Base-by-base conservation (phyloP, 2,888 invertebrate genomes). In the Xestoiulus laeticollis region DNA sequence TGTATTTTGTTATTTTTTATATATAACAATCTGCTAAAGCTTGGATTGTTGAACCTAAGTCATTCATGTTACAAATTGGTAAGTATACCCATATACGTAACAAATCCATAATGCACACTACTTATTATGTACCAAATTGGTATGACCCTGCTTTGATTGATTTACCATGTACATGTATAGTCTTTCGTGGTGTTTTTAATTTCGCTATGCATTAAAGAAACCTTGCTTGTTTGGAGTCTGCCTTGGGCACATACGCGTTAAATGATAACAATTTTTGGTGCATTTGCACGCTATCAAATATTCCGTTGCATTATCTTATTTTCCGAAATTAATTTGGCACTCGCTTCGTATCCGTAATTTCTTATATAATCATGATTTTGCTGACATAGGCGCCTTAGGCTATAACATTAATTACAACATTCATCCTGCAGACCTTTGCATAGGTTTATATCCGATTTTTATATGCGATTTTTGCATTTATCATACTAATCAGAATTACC, bases 401-500 rank as follows among this genome's bases (percentile, higher is more conserved):
- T n/a, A 59, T 59, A n/a, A 59, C 53, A n/a, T 59, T 59, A 59
- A 59, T 59, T 59, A n/a, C 53, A 48, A 3, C 48, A 3, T 14
- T 16, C 48, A 3, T 48, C 19, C n/a, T n/a, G n/a, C 53, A 59
- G 53, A 59, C 53, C 53, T 59, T 59, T 59, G 53, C 53, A 59
- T 59, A 59, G 53, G 53, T 59, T 59, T 59, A 59, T 59, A 59
- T n/a, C 53, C n/a, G 6, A 19, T n/a, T 59, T 59, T 59, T 59
- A 59, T 59, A n/a, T n/a, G 53, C n/a, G n/a, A n/a, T 59, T 59
- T n/a, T 59, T 59, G 53, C 53, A 59, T 59, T 59, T n/a, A 59
- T 19, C n/a, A 59, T 2, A 1, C n/a, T n/a, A 38, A 38, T 38
- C 38, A 38, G 53, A n/a, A 5, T 59, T 2, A 59, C 48, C n/a